Conservation (phyloP, 1,140 invertebrate genomes). For the Drosophila busckii region DNA sequence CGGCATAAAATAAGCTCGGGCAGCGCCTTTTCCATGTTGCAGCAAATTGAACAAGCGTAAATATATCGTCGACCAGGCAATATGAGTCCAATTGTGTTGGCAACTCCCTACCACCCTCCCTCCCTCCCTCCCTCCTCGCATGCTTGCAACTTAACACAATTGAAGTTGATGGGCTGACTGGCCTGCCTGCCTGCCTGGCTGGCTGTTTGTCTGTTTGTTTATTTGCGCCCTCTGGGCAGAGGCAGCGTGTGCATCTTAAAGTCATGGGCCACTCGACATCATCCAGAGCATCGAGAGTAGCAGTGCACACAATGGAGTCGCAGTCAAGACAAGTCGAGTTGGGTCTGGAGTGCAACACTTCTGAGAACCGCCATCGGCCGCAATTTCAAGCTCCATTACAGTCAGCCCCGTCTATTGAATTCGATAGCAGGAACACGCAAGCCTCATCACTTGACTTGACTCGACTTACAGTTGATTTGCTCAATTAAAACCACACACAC, state of each 20-base stretch:
- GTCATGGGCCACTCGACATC: constrained; percentile 28
- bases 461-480: constrained; percentile 17
- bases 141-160: neutral
- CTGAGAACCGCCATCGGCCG: constrained; percentile 4
- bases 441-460: neutral
- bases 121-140: too few relatives aligned
- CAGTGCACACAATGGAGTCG: too few relatives aligned
- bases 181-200: neutral
- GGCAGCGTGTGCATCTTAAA: constrained; percentile 25
- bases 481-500: constrained; percentile 32
- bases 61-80: constrained; percentile 1
- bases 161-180: neutral
- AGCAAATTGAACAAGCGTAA: constrained; percentile 31
- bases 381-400: constrained; percentile 30
- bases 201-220: constrained; percentile 6
- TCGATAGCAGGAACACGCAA: too few relatives aligned
- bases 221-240: too few relatives aligned
- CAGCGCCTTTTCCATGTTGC: constrained; percentile 26
- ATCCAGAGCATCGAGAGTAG: too few relatives aligned
- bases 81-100: constrained; percentile 16
- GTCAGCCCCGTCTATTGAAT: constrained; percentile 8
- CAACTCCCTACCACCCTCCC: too few relatives aligned
- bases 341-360: constrained; percentile 7
- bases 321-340: too few relatives aligned
- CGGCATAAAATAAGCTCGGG: neutral